A percentile compares a stretch with the other conserved stretches of the same genome.
Conservation (phyloP, 2,888 invertebrate genomes). For the Pycnomerus fuliginosus region DNA sequence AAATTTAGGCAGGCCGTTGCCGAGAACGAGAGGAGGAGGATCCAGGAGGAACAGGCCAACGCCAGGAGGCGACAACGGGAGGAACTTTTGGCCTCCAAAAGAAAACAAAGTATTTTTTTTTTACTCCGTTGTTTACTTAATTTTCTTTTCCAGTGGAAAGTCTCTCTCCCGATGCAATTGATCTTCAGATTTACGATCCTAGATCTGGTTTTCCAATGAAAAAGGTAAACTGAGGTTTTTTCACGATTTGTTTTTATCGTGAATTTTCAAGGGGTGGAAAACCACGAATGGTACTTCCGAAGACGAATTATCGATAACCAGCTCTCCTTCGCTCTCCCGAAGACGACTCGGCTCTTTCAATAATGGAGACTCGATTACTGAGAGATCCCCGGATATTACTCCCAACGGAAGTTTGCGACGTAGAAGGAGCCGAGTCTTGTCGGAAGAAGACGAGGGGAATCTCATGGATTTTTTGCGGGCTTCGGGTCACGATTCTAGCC, state of each 20-base stretch:
- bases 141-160: slow-evolving; percentile 56
- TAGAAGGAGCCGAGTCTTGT: slow-evolving; percentile 76
- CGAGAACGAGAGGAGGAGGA: slow-evolving; percentile 80
- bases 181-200: slow-evolving; percentile 75
- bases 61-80: slow-evolving; percentile 74
- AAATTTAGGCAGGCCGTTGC: slow-evolving; percentile 80
- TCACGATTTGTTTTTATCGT: too few species aligned
- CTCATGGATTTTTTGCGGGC: slow-evolving; percentile 83
- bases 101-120: slow-evolving; percentile 58
- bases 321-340: slow-evolving; percentile 67
- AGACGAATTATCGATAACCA: slow-evolving; percentile 59
- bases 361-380: slow-evolving; percentile 43
- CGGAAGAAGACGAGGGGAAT: slow-evolving; percentile 80
- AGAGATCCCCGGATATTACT: slow-evolving; percentile 74
- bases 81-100: slow-evolving; percentile 65
- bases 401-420: slow-evolving; percentile 85
- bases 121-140: slow-evolving; percentile 2
- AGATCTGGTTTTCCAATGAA: slow-evolving; percentile 63
- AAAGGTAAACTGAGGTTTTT: slow-evolving; percentile 36
- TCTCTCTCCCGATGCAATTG: slow-evolving; percentile 72
- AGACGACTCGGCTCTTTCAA: slow-evolving; percentile 68
- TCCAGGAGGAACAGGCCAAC: slow-evolving; percentile 85
- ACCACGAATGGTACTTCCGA: slow-evolving; percentile 58
- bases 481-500: slow-evolving; percentile 70
- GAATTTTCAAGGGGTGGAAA: slow-evolving; percentile 45